Percentiles rank a stretch among this genome's conserved stretches.
phyloP scores from a whole-genome alignment of 2,113 vertebrate species.

The Entelurus aequoreus region DNA sequence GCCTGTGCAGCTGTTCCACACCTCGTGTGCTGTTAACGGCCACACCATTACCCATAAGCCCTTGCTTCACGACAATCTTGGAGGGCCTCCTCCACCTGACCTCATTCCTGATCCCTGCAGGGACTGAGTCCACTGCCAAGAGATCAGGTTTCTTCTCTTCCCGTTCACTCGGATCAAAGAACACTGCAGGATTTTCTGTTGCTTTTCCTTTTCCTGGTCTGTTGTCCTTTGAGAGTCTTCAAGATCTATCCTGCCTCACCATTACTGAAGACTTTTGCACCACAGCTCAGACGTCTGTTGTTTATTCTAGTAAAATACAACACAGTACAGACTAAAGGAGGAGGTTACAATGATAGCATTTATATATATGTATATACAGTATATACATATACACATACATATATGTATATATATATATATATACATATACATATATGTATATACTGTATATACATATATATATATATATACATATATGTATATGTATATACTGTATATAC shows the following conservation, averaged over 20 bases:
- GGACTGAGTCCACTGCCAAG: constrained; percentile 47
- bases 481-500: no score
- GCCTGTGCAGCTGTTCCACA: constrained; percentile 55
- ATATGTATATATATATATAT: no score
- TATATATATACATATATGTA: no score
- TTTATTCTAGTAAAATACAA: constrained; percentile 13
- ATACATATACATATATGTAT: no score
- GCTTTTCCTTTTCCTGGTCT: constrained; percentile 23
- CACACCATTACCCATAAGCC: constrained; percentile 37
- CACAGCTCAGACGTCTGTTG: constrained; percentile 23
- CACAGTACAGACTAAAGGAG: neutral
- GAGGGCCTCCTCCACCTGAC: constrained; percentile 47
- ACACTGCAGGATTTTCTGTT: constrained; percentile 45
- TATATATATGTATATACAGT: no score
- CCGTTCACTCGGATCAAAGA: constrained; percentile 63
- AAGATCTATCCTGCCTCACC: constrained; percentile 31
- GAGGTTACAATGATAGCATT: neutral
- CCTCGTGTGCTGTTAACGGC: constrained; percentile 21
- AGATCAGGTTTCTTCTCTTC: constrained; percentile 57
- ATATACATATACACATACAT: no score
- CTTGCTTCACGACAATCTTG: constrained; percentile 29
- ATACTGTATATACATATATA: no score
- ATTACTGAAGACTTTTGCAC: constrained; percentile 30
- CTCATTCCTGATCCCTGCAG: constrained; percentile 37
- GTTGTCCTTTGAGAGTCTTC: constrained; percentile 12